Evolutionary conservation across 2,888 invertebrate genomes (phyloP).

Genomic region (Spilarctia lutea): DNA sequence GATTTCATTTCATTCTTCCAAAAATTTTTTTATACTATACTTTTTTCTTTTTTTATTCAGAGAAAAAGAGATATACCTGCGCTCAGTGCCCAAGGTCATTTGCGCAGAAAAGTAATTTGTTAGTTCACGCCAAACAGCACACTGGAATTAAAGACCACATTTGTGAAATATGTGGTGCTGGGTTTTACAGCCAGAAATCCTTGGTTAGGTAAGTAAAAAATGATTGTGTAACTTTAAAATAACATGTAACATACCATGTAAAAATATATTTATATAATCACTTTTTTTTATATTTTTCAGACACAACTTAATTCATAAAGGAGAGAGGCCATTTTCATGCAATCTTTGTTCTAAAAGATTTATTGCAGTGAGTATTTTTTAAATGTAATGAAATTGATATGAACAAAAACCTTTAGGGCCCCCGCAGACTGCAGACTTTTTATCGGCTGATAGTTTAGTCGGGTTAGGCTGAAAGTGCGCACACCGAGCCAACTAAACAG

Average conservation of each 20-base stretch:
- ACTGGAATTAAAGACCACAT: conserved; percentile 82
- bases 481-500: too few species aligned
- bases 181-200: conserved; percentile 82
- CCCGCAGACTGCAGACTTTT: too few species aligned
- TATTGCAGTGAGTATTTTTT: conserved; percentile 78
- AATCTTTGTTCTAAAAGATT: conserved; percentile 80
- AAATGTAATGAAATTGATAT: conserved; percentile 14
- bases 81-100: conserved; percentile 79
- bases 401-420: too few species aligned
- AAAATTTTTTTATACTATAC: background rate
- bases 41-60: conserved; percentile 58
- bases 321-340: conserved; percentile 80
- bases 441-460: too few species aligned
- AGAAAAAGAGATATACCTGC: conserved; percentile 82
- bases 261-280: background rate
- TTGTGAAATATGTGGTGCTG: conserved; percentile 83
- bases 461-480: too few species aligned
- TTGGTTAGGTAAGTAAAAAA: conserved; percentile 71
- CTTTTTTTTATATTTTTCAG: conserved; percentile 61
- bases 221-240: background rate
- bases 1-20: background rate
- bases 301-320: conserved; percentile 83
- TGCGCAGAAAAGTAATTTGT: conserved; percentile 77
- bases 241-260: background rate
- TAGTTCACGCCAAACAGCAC: conserved; percentile 79